Evolutionary conservation across 2,113 vertebrate genomes (phyloP), one percentile per base, ranked within the genome.

Genomic region (Catharus bicknelli): DNA sequence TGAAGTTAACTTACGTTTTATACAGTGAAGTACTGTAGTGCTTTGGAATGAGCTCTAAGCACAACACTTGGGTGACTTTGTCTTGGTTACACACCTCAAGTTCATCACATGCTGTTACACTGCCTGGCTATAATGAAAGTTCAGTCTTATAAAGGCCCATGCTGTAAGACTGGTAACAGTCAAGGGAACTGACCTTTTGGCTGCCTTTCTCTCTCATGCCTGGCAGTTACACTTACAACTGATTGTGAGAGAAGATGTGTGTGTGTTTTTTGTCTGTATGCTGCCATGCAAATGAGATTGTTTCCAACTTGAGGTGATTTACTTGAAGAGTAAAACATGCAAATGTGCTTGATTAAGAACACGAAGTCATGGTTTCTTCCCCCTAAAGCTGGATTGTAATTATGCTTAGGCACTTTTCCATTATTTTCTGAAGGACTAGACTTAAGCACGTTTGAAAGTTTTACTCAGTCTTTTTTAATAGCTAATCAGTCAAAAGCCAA

Each of bases 11-110:
- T 93, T 92, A 62, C 17, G 40, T 84, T 94, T 82, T 79, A 53
- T n/a, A 87, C 11, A 75, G 72, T 85, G 51, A 93, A 90, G 78
- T 93, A 94, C 92, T 92, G 78, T 92, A 69, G 59, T 29, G 61
- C 68, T 92, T 73, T 72, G 40, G 36, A 87, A 85, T 30, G 58
- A 92, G 63, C 82, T 89, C 58, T 77, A 75, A 87, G 62, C 70
- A 83, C 76, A 91, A 23, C 59, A 36, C 27, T 79, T 72, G 38
- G 16, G 42, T 89, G 85, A 58, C 34, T 77, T 42, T 34, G 34
- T 90, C 40, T 75, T 85, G 57, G 29, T 80, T 87, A 66, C 42
- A 58, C 74, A 74, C 34, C 50, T 82, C 66, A 66, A 84, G 72
- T 83, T 90, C 76, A 69, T 74, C 67, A 83, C 63, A 32, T 80